These are phyloP conservation scores for Prionailurus viverrinus DNA, from an alignment of 2,113 vertebrate species.

Conservation along the genomic window DNA sequence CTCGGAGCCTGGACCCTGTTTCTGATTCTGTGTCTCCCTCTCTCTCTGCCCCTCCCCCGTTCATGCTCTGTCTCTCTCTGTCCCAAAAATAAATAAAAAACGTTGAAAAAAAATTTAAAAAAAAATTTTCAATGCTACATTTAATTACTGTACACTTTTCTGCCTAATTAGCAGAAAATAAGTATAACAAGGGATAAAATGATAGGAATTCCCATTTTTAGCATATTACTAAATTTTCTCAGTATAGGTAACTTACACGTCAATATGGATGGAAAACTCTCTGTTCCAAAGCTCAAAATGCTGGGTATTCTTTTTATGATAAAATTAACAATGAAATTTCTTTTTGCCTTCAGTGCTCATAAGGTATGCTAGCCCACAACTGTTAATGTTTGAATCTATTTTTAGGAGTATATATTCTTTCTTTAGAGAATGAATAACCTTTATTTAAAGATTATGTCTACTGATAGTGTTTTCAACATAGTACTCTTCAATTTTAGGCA, in stretches of 20 bases:
- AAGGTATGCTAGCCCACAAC: neutral
- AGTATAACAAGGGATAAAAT: neutral
- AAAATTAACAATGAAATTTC: neutral
- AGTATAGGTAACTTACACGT: neutral
- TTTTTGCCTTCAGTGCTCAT: neutral
- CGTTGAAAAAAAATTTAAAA: too few relatives aligned
- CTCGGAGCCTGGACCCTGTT: too few relatives aligned
- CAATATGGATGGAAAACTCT: neutral
- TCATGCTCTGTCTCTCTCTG: too few relatives aligned
- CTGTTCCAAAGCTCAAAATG: neutral
- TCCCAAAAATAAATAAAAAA: too few relatives aligned
- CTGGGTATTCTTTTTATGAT: neutral
- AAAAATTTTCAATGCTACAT: neutral
- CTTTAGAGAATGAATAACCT: neutral
- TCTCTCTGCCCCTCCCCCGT: too few relatives aligned
- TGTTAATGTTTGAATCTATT: neutral
- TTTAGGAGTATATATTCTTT: neutral
- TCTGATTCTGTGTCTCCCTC: too few relatives aligned
- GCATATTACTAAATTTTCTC: neutral
- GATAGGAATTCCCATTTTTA: neutral
- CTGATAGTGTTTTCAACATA: conserved; percentile 24
- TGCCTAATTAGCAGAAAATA: neutral
- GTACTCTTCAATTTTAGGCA: conserved; percentile 43
- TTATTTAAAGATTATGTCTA: conserved; percentile 3
- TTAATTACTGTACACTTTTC: neutral